Evolutionary conservation across 2,888 invertebrate genomes (phyloP).

Genomic region (Andrena bucephala): DNA sequence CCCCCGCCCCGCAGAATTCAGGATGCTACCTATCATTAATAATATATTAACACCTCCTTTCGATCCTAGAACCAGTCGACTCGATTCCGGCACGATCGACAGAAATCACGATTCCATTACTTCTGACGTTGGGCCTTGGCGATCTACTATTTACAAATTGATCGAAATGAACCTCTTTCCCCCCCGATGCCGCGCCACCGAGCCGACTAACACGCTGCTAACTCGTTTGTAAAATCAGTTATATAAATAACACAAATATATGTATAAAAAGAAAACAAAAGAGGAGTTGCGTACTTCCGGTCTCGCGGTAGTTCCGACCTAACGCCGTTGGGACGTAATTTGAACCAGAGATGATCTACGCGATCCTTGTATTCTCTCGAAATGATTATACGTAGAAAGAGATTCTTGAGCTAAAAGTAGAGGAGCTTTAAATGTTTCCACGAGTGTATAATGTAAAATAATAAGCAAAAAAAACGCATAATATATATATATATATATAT

Average conservation of each 20-base stretch:
- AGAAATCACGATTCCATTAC: slow-evolving; percentile 1
- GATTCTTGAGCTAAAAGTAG: slow-evolving; percentile 44
- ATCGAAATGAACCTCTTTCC: slow-evolving; percentile 18
- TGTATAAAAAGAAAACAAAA: slow-evolving; percentile 18
- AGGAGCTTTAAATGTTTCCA: slow-evolving; percentile 1
- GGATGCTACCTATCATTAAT: slow-evolving; percentile 39
- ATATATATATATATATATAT: slow-evolving; percentile 6
- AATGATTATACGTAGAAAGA: slow-evolving; percentile 12
- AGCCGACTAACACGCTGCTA: slow-evolving; percentile 2
- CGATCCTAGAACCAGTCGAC: slow-evolving; percentile 53
- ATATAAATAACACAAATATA: slow-evolving; percentile 52
- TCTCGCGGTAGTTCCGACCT: not conserved
- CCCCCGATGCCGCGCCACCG: not conserved
- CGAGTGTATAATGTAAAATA: not conserved
- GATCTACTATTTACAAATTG: slow-evolving; percentile 39
- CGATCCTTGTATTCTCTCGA: slow-evolving; percentile 2
- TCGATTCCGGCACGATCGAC: slow-evolving; percentile 25
- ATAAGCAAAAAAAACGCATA: slow-evolving; percentile 12
- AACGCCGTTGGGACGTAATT: not conserved
- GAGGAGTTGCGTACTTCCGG: slow-evolving; percentile 8
- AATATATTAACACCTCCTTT: slow-evolving; percentile 38
- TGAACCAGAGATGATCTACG: not conserved
- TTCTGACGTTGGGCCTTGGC: slow-evolving; percentile 8
- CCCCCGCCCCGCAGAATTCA: slow-evolving; percentile 33
- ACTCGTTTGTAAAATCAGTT: slow-evolving; percentile 37